Conservation (phyloP, 2,888 invertebrate genomes). For the Seira ritae region DNA sequence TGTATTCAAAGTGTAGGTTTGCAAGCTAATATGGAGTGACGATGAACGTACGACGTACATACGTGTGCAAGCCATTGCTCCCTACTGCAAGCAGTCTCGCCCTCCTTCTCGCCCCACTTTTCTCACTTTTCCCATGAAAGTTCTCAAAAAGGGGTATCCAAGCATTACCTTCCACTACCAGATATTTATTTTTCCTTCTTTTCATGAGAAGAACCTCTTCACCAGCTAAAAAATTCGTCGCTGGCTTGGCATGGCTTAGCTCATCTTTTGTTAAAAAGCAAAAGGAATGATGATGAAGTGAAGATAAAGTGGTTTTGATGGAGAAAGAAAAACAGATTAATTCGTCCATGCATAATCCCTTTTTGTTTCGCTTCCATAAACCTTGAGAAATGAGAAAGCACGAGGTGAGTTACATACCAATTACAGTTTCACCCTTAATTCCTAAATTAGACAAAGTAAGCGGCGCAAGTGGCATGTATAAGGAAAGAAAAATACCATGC, state of each 20-base stretch:
- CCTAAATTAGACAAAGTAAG: background rate
- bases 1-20: too few relatives aligned
- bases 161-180: background rate
- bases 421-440: slow-evolving; percentile 1
- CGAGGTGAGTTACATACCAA: background rate
- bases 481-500: background rate
- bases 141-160: background rate
- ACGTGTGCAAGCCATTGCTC: background rate
- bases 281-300: slow-evolving; percentile 31
- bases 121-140: slow-evolving; percentile 5
- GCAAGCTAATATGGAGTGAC: too few relatives aligned
- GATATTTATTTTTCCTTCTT: background rate
- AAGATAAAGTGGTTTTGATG: slow-evolving; percentile 52
- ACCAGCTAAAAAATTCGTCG: background rate
- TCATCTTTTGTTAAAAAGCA: background rate
- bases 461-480: background rate
- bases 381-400: slow-evolving; percentile 2
- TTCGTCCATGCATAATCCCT: slow-evolving; percentile 36
- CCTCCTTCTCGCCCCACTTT: background rate
- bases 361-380: background rate
- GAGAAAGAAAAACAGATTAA: slow-evolving; percentile 60
- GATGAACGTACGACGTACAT: background rate
- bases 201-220: background rate
- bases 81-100: background rate
- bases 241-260: background rate